Percentiles rank a stretch among this genome's conserved stretches.
These are phyloP conservation scores for Pachydiplax longipennis DNA, from an alignment of 2,888 invertebrate genomes.

Conservation along the genomic window DNA sequence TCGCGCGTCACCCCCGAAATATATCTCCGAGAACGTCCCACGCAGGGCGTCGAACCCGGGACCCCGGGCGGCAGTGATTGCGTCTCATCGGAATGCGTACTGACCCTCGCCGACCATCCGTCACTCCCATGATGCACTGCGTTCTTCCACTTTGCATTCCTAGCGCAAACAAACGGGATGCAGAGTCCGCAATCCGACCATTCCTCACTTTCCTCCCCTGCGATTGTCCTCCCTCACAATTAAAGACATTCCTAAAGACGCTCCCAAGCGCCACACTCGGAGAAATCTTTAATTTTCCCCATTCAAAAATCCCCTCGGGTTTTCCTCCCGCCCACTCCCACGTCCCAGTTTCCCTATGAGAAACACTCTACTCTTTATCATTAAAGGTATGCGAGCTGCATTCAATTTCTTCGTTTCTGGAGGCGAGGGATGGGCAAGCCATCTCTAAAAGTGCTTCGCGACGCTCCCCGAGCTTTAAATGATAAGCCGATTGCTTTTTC, in stretches of 20 bases:
- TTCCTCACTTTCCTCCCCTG: no score
- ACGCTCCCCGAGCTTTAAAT: no score
- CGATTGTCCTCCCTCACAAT: no score
- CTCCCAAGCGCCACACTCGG: neutral
- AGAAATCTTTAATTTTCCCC: neutral
- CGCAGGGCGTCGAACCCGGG: neutral
- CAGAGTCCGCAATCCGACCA: no score
- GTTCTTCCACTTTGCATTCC: conserved; percentile 13
- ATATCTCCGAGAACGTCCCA: no score
- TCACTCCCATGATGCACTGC: conserved; percentile 13
- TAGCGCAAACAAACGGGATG: neutral
- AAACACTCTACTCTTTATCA: no score
- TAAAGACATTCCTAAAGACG: neutral
- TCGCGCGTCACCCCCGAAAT: neutral
- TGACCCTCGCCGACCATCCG: neutral
- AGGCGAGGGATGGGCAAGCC: no score
- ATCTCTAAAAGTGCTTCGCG: no score
- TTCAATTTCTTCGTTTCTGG: no score
- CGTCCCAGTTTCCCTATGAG: neutral
- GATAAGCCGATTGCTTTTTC: no score
- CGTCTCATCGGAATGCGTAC: neutral
- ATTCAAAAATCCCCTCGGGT: no score
- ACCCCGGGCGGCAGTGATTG: neutral
- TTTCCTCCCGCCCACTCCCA: neutral
- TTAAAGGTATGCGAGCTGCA: no score